phyloP scores from a whole-genome alignment of 1,140 invertebrate species.

The Psix sp. region DNA sequence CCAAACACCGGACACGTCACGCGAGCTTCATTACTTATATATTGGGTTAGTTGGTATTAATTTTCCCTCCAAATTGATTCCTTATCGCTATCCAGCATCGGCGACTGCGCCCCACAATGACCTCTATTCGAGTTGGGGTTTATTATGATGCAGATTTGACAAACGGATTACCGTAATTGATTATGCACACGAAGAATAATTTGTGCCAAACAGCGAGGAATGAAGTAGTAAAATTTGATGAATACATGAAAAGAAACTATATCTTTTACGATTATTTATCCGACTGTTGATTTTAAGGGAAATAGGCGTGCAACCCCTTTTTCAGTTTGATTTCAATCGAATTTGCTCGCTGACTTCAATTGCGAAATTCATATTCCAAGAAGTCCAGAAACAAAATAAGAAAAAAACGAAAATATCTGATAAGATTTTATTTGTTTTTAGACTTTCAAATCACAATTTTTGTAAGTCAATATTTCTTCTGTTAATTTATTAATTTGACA shows the following conservation, averaged over 20 bases:
- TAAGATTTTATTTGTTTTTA: too few relatives aligned
- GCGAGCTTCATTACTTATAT: conserved; percentile 32
- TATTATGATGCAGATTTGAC: background rate
- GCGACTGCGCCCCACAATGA: background rate
- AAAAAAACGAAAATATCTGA: too few relatives aligned
- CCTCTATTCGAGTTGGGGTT: conserved; percentile 11
- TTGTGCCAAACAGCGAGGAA: conserved; percentile 22
- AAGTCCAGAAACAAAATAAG: too few relatives aligned
- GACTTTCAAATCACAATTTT: too few relatives aligned
- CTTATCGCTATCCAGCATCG: conserved; percentile 44
- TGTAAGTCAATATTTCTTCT: too few relatives aligned
- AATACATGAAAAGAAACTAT: background rate
- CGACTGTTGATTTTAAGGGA: background rate
- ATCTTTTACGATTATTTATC: background rate
- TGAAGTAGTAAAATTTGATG: conserved; percentile 4
- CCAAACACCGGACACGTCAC: conserved; percentile 15
- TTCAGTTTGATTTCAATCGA: too few relatives aligned
- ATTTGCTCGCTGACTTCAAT: too few relatives aligned
- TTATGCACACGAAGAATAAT: conserved; percentile 35
- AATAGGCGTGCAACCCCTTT: background rate
- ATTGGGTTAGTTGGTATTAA: conserved; percentile 13
- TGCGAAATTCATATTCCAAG: too few relatives aligned
- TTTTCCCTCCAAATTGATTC: conserved; percentile 24
- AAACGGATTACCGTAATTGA: conserved; percentile 32
- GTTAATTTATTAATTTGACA: too few relatives aligned